These are phyloP conservation scores for Dipodomys spectabilis DNA, from an alignment of 2,113 vertebrate species.

Conservation along the genomic window DNA sequence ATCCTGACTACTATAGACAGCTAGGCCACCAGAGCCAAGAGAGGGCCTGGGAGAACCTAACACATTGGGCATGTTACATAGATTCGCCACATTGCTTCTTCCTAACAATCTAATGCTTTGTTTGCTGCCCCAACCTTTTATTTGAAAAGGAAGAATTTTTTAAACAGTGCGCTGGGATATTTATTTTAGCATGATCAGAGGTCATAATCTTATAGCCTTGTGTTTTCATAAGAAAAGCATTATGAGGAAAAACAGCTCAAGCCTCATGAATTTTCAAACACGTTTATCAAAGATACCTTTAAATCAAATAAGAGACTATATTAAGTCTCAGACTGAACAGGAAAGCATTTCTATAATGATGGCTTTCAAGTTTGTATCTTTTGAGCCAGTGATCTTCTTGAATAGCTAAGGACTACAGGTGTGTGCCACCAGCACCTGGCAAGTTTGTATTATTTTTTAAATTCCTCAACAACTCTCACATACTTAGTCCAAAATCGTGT, in stretches of 20 bases:
- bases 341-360: too few species aligned
- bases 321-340: not conserved
- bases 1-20: constrained; percentile 21
- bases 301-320: constrained; percentile 35
- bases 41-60: not conserved
- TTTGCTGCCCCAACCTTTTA: not conserved
- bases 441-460: not conserved
- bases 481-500: not conserved
- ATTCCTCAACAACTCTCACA: not conserved
- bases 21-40: not conserved
- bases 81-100: not conserved
- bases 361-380: not conserved
- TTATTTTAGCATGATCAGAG: constrained; percentile 48
- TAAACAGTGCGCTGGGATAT: not conserved
- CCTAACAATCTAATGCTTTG: not conserved
- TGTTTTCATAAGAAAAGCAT: constrained; percentile 18
- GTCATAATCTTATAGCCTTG: constrained; percentile 14
- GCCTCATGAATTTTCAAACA: constrained; percentile 25
- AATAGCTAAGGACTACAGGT: too few species aligned
- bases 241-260: constrained; percentile 12
- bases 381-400: too few species aligned
- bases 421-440: too few species aligned
- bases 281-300: constrained; percentile 39
- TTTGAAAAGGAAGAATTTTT: constrained; percentile 23
- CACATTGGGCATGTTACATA: not conserved